Conservation (phyloP, 2,797 vertebrate species). For the Capromys pilorides region DNA sequence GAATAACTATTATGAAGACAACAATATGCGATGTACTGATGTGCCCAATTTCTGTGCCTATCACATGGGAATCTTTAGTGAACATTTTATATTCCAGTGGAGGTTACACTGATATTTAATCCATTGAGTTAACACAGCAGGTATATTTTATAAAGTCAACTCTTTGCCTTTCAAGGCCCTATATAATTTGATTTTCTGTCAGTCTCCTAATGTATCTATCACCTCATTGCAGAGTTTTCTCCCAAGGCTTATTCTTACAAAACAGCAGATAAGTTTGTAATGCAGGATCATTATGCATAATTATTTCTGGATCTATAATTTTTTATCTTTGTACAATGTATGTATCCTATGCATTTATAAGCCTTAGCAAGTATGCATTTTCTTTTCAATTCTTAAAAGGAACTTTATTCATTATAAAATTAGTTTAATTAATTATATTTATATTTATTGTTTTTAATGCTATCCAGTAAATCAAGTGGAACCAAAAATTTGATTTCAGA, state of each 20-base stretch:
- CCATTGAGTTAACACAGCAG: not conserved
- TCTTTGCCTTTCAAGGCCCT: not conserved
- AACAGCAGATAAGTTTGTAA: not conserved
- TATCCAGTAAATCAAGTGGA: not conserved
- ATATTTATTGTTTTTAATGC: not conserved
- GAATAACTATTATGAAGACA: too few species aligned
- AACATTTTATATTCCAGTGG: not conserved
- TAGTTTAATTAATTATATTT: not conserved
- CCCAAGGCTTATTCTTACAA: fast-evolving
- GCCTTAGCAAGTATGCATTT: not conserved
- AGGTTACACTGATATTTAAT: not conserved
- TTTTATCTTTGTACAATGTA: not conserved
- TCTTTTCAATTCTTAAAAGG: not conserved
- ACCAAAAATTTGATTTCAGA: not conserved
- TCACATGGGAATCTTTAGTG: not conserved
- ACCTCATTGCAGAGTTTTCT: not conserved
- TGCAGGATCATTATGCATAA: not conserved
- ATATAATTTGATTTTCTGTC: not conserved
- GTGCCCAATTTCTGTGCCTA: not conserved
- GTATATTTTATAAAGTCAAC: not conserved
- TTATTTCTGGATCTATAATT: not conserved
- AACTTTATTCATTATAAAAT: not conserved
- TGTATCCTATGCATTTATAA: not conserved
- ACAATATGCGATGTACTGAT: too few species aligned
- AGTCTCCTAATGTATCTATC: not conserved